These are phyloP conservation scores for Mola mola DNA, from an alignment of 2,113 vertebrate species.

Conservation along the genomic window DNA sequence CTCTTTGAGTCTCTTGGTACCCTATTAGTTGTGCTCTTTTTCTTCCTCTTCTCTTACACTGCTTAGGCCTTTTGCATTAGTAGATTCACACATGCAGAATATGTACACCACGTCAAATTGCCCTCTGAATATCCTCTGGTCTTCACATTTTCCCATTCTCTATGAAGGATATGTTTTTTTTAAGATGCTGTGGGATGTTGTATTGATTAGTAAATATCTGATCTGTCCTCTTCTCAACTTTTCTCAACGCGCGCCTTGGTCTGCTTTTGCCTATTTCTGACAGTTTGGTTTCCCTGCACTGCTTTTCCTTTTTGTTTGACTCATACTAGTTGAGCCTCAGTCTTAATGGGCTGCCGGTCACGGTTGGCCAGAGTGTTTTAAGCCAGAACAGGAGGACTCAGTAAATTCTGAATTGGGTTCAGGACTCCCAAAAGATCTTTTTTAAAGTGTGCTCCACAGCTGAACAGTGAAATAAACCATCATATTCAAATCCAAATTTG, in stretches of 20 bases:
- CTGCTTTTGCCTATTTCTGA: constrained; percentile 13
- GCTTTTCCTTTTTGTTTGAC: constrained; percentile 32
- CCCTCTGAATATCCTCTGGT: constrained; percentile 35
- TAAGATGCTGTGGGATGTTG: constrained; percentile 8
- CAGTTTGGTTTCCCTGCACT: constrained; percentile 12
- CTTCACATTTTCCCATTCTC: constrained; percentile 22
- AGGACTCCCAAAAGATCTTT: constrained; percentile 32
- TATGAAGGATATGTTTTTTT: constrained; percentile 36
- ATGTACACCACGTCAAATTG: constrained; percentile 32
- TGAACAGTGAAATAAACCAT: constrained; percentile 48
- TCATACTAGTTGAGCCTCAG: constrained; percentile 22
- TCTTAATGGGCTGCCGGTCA: constrained; percentile 24
- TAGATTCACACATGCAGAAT: constrained; percentile 17
- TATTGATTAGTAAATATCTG: constrained; percentile 23
- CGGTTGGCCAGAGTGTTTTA: constrained; percentile 31
- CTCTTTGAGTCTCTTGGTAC: constrained; percentile 43
- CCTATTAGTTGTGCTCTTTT: constrained; percentile 55
- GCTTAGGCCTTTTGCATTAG: constrained; percentile 30
- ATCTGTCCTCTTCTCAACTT: neutral
- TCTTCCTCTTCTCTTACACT: constrained; percentile 30
- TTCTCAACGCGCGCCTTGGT: constrained; percentile 12
- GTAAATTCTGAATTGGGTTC: constrained; percentile 28
- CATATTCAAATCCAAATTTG: constrained; percentile 48
- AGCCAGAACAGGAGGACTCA: constrained; percentile 18
- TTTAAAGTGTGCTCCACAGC: constrained; percentile 43